Evolutionary conservation across 1,140 invertebrate genomes (phyloP).

Genomic region (Papilio machaon): DNA sequence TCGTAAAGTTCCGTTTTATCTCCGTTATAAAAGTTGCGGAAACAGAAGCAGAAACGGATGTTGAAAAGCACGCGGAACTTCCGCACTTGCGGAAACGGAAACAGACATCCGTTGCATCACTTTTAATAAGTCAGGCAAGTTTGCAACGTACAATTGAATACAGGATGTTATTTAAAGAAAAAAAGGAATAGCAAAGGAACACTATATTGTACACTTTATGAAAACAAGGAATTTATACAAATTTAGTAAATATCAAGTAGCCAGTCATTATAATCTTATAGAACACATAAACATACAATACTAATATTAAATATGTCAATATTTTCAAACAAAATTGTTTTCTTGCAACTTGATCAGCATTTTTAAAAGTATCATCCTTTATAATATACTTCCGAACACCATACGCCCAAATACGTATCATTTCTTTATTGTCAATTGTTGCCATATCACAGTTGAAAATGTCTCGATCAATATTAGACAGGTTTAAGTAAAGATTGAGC

Average conservation of each 20-base stretch:
- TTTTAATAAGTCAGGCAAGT: too few relatives aligned
- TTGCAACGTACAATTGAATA: too few relatives aligned
- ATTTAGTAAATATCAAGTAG: background rate
- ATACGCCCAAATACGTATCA: background rate
- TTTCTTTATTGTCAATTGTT: background rate
- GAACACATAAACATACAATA: background rate
- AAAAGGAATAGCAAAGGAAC: too few relatives aligned
- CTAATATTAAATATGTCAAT: background rate
- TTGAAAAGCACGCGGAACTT: too few relatives aligned
- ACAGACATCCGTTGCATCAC: too few relatives aligned
- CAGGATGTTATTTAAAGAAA: too few relatives aligned
- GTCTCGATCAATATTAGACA: background rate
- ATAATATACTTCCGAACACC: background rate
- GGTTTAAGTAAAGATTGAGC: background rate
- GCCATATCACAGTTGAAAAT: conserved; percentile 18
- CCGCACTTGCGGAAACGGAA: too few relatives aligned
- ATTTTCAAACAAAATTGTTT: conserved; percentile 12
- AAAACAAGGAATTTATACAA: background rate
- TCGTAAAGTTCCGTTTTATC: too few relatives aligned
- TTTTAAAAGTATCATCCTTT: background rate
- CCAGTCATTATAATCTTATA: background rate
- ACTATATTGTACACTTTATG: too few relatives aligned
- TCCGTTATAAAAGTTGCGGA: too few relatives aligned
- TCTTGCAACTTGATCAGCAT: background rate
- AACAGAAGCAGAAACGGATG: too few relatives aligned